Evolutionary conservation across 2,797 vertebrate genomes (phyloP), one percentile per base, ranked within the genome.

Genomic region (Arrhamphus sclerolepis): DNA sequence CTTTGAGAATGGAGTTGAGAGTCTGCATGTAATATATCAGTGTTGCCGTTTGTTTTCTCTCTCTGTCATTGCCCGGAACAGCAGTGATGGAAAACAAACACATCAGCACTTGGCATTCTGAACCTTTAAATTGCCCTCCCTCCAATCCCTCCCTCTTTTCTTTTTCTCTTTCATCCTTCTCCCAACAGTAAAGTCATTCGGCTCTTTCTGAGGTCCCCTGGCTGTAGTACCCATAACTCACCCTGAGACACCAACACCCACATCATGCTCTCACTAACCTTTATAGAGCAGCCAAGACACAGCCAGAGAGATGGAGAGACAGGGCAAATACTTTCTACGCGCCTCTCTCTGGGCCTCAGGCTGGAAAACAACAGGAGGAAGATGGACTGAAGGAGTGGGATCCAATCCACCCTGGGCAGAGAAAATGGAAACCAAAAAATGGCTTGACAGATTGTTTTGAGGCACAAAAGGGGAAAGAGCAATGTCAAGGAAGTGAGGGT

Each of bases 61-160:
- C 73, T 84, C 84, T 90, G 83, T 90, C 88, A 88, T 85, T 91
- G 91, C 89, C 90, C 88, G 78, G 91, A 92, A 92, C 89, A 87
- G 84, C 90, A 80, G 84, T 84, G 87, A 89, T 92, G 87, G 87
- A 92, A 92, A 93, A 92, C 91, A 93, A 93, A 92, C 89, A 91
- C 87, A 92, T 92, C 90, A 92, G 91, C 86, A 88, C 89, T 92
- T 93, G 91, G 91, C 92, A 93, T 90, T 83, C 71, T 92, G 87
- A 92, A 90, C 89, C 85, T 82, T 89, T 70, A 82, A 85, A 88
- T 84, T 92, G 87, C 91, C 89, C 91, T 89, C 83, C 84, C 81
- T 78, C 70, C 62, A 62, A 20, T 72, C 66, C 77, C 67, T 85
- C 73, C 76, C 85, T 83, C 68, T 76, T 78, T 64, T 64, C 66